Evolutionary conservation across 2,888 invertebrate species (phyloP).

Genomic region (Dioctria linearis): DNA sequence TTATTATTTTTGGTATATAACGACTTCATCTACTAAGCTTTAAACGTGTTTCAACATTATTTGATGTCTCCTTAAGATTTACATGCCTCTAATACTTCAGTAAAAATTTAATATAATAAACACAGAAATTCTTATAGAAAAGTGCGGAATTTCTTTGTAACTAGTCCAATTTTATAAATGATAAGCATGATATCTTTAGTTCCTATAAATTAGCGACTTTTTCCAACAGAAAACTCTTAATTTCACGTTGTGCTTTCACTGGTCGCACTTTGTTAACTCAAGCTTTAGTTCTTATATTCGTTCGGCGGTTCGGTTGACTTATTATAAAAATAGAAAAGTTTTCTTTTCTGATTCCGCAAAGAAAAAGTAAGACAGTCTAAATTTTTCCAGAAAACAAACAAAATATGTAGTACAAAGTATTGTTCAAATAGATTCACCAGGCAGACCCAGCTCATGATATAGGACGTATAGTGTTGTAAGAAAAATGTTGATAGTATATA

Average conservation of each 20-base stretch:
- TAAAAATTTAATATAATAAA: no score
- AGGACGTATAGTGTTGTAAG: no score
- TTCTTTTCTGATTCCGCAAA: not conserved
- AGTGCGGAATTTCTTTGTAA: no score
- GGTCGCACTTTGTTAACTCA: slow-evolving; percentile 20
- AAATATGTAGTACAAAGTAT: slow-evolving; percentile 2
- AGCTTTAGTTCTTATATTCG: slow-evolving; percentile 14
- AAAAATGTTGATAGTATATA: no score
- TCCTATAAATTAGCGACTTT: not conserved
- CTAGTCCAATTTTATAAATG: no score
- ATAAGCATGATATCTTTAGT: not conserved
- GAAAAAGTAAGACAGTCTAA: no score
- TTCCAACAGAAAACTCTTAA: not conserved
- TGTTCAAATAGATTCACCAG: slow-evolving; percentile 22
- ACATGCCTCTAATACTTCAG: no score
- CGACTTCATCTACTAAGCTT: no score
- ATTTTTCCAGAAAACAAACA: not conserved
- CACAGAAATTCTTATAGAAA: no score
- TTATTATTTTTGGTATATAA: no score
- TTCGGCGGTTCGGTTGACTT: not conserved
- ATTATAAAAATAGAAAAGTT: not conserved
- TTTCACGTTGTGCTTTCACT: slow-evolving; percentile 39
- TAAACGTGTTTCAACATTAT: no score
- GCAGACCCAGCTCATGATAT: not conserved
- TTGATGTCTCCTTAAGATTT: no score